phyloP scores from a whole-genome alignment of 2,888 invertebrate species.

The Lysandra coridon region DNA sequence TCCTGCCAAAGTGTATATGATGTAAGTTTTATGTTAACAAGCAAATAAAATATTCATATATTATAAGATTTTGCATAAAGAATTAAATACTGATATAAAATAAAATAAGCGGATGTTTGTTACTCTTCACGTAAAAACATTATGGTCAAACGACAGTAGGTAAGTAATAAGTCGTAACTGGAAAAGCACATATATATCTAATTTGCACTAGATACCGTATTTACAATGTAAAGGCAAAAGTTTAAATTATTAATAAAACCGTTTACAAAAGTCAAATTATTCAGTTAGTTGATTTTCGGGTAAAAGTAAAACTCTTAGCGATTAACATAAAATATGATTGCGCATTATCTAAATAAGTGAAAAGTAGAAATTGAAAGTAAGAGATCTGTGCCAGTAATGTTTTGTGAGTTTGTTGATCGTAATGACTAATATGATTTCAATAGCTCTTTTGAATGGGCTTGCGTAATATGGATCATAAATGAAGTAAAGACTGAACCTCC shows the following conservation, averaged over 20 bases:
- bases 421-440: slow-evolving; percentile 9
- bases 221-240: not conserved
- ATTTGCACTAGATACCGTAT: too few species aligned
- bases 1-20: not conserved
- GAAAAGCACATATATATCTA: too few species aligned
- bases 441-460: slow-evolving; percentile 1
- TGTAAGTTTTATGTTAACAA: too few species aligned
- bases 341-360: not conserved
- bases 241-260: not conserved
- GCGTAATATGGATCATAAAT: not conserved
- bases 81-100: too few species aligned
- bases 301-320: slow-evolving; percentile 6
- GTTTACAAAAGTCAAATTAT: not conserved
- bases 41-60: too few species aligned
- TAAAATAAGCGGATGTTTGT: too few species aligned
- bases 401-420: slow-evolving; percentile 6
- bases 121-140: too few species aligned
- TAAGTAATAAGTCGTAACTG: too few species aligned
- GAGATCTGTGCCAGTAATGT: not conserved
- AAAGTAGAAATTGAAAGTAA: slow-evolving; percentile 8
- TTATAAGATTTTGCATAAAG: too few species aligned
- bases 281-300: slow-evolving; percentile 12
- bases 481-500: not conserved
- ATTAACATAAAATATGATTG: slow-evolving; percentile 17
- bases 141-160: too few species aligned